These are phyloP conservation scores for Catocala sponsa DNA, from an alignment of 2,888 invertebrate species.

Conservation along the genomic window DNA sequence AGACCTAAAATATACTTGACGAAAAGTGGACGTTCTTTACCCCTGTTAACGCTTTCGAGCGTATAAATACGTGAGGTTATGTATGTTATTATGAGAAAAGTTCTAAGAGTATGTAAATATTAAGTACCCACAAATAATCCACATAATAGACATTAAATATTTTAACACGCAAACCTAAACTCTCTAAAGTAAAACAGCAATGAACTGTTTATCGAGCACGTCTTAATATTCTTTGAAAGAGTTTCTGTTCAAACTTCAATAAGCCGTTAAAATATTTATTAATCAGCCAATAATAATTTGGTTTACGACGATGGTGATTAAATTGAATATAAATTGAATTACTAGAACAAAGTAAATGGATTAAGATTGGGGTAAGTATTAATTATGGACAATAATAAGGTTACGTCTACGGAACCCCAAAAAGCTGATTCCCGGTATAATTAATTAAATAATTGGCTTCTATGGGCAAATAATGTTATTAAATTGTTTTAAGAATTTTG, in stretches of 20 bases:
- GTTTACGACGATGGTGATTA: neutral
- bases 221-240: neutral
- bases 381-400: constrained; percentile 8
- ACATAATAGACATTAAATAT: too few species aligned
- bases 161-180: neutral
- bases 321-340: constrained; percentile 10
- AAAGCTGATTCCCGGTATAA: neutral
- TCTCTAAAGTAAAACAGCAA: neutral
- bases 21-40: too few species aligned
- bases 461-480: too few species aligned
- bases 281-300: constrained; percentile 5
- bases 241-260: neutral
- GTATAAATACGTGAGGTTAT: too few species aligned
- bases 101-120: too few species aligned
- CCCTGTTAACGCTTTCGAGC: too few species aligned
- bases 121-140: too few species aligned
- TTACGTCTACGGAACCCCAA: neutral
- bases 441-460: too few species aligned
- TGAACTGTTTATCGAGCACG: too few species aligned
- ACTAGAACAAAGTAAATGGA: constrained; percentile 8
- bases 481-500: too few species aligned
- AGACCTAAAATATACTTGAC: too few species aligned
- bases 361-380: constrained; percentile 7
- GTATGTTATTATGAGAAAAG: too few species aligned
- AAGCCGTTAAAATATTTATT: constrained; percentile 6